A percentile compares a stretch with the other conserved stretches of the same genome.
Evolutionary conservation across 1,140 invertebrate species (phyloP).

Genomic region (Thaumatotibia leucotreta): DNA sequence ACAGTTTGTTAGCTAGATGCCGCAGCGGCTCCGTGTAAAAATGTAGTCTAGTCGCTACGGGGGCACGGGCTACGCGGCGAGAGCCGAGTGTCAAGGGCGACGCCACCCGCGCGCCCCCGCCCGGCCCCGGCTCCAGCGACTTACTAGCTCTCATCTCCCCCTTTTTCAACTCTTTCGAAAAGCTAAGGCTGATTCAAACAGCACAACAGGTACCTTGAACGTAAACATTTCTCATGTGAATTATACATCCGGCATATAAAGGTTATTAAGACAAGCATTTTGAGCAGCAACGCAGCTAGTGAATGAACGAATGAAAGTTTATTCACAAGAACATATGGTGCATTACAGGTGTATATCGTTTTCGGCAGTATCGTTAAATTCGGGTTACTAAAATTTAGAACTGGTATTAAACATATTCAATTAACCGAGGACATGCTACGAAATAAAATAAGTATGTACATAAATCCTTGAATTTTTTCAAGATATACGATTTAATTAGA

Average conservation of each 20-base stretch:
- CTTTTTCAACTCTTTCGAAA: not conserved
- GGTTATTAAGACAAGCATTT: too few relatives aligned
- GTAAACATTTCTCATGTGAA: not conserved
- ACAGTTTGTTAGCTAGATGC: not conserved
- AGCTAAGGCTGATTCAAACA: not conserved
- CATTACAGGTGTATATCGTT: too few relatives aligned
- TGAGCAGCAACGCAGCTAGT: not conserved
- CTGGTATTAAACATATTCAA: too few relatives aligned
- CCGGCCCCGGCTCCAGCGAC: not conserved
- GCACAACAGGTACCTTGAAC: not conserved
- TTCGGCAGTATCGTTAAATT: too few relatives aligned
- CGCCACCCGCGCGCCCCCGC: too few relatives aligned
- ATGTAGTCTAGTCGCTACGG: not conserved
- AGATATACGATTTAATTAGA: not conserved
- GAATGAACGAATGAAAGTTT: too few relatives aligned
- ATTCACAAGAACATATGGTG: too few relatives aligned
- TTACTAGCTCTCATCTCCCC: not conserved
- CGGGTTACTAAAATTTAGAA: too few relatives aligned
- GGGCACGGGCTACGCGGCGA: not conserved
- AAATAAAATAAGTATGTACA: too few relatives aligned
- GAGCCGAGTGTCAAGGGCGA: slow-evolving; percentile 40
- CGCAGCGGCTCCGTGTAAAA: not conserved
- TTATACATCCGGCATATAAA: not conserved
- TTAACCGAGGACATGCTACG: too few relatives aligned
- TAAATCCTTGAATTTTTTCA: not conserved